Conservation (phyloP, 2,113 vertebrate species). For the Azemiops feae region DNA sequence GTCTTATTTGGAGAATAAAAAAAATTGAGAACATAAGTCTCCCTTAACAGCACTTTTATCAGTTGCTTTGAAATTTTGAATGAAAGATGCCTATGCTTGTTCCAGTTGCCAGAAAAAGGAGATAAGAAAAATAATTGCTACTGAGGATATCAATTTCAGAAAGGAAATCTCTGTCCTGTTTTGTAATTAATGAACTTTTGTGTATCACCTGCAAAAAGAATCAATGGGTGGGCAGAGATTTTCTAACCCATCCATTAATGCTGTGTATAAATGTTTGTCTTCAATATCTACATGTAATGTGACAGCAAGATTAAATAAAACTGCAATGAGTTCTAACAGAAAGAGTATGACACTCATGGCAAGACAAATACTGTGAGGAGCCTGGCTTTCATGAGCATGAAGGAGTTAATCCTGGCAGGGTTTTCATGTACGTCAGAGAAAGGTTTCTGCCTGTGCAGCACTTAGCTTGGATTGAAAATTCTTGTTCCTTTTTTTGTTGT, state of each 20-base stretch:
- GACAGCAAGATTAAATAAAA: slow-evolving; percentile 38
- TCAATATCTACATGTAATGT: slow-evolving; percentile 27
- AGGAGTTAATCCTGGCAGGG: slow-evolving; percentile 71
- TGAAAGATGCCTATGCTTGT: background rate
- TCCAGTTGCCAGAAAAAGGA: background rate
- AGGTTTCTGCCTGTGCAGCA: slow-evolving; percentile 63
- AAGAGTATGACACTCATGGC: slow-evolving; percentile 28
- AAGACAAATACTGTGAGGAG: slow-evolving; percentile 47
- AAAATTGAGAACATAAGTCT: background rate
- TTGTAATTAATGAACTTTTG: slow-evolving; percentile 11
- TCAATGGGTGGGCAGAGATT: slow-evolving; percentile 31
- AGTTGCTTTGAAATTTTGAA: slow-evolving; percentile 20
- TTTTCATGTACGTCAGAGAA: slow-evolving; percentile 70
- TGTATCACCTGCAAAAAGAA: slow-evolving; percentile 40
- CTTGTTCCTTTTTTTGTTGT: slow-evolving; percentile 67
- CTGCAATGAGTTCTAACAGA: slow-evolving; percentile 10
- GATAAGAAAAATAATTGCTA: slow-evolving; percentile 4
- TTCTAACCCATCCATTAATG: background rate
- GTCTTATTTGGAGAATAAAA: background rate
- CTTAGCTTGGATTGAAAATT: slow-evolving; percentile 70
- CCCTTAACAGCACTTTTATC: background rate
- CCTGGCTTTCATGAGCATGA: slow-evolving; percentile 54
- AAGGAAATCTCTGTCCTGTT: slow-evolving; percentile 21
- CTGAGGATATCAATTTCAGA: slow-evolving; percentile 28
- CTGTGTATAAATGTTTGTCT: slow-evolving; percentile 12